Evolutionary conservation across 2,113 vertebrate species (phyloP).

Genomic region (Dissostichus mawsoni): DNA sequence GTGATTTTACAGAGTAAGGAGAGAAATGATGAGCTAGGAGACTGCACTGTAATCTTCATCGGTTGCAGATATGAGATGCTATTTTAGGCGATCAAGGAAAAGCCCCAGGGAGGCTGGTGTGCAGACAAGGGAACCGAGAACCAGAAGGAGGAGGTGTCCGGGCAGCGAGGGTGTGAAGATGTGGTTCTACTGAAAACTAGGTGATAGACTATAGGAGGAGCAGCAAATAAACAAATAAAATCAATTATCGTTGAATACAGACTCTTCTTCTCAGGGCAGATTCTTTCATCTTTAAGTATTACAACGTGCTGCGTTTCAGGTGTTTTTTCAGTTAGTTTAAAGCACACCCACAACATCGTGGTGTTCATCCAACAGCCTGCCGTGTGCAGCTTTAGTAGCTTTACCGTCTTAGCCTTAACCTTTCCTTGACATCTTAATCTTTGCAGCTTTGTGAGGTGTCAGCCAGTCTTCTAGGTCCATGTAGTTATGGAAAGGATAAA

Average conservation of each 20-base stretch:
- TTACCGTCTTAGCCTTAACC: constrained; percentile 71
- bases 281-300: constrained; percentile 29
- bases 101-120: constrained; percentile 62
- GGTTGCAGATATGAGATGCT: constrained; percentile 72
- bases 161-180: constrained; percentile 41
- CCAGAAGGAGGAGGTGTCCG: constrained; percentile 29
- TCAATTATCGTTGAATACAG: constrained; percentile 1
- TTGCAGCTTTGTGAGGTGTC: constrained; percentile 67
- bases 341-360: constrained; percentile 6
- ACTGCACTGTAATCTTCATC: constrained; percentile 54
- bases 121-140: constrained; percentile 50
- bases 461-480: constrained; percentile 43
- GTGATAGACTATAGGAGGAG: constrained; percentile 19
- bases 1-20: background rate
- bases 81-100: constrained; percentile 72
- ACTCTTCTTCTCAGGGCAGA: background rate
- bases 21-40: constrained; percentile 41
- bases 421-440: constrained; percentile 79
- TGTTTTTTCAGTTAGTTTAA: background rate
- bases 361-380: constrained; percentile 20
- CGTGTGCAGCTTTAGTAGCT: constrained; percentile 57
- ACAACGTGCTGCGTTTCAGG: constrained; percentile 3
- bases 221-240: constrained; percentile 17
- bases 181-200: constrained; percentile 38
- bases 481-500: constrained; percentile 61